These are phyloP conservation scores for Cavia aperea DNA, from an alignment of 2,113 vertebrate species.

Conservation along the genomic window DNA sequence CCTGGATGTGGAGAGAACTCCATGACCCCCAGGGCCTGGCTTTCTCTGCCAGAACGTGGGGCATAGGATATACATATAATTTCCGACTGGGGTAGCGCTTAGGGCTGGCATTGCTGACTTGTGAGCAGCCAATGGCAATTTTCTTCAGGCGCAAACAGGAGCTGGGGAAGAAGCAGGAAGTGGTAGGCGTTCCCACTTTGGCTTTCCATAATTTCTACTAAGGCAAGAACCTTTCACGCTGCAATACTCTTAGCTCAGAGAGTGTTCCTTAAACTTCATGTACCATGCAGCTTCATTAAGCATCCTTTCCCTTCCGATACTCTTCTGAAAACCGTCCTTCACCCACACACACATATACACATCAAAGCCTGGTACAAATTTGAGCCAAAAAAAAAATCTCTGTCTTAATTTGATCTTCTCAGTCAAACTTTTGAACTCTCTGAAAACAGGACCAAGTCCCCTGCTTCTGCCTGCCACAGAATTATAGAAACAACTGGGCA, in stretches of 20 bases:
- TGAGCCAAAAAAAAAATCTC: not conserved
- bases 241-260: not conserved
- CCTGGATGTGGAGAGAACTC: too few species aligned
- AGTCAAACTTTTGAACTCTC: constrained; percentile 34
- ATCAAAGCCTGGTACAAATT: not conserved
- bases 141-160: too few species aligned
- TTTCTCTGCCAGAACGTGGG: too few species aligned
- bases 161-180: too few species aligned
- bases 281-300: not conserved
- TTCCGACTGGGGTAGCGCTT: too few species aligned
- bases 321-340: not conserved
- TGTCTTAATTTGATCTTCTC: constrained; percentile 24
- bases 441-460: not conserved
- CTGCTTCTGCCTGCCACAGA: not conserved
- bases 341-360: not conserved
- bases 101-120: too few species aligned
- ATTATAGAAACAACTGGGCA: not conserved
- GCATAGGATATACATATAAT: too few species aligned
- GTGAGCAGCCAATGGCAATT: too few species aligned
- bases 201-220: too few species aligned
- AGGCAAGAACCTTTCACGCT: too few species aligned
- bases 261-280: not conserved
- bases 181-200: too few species aligned
- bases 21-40: too few species aligned
- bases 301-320: not conserved